Evolutionary conservation across 1,140 invertebrate genomes (phyloP).

Genomic region (Panulirus ornatus): DNA sequence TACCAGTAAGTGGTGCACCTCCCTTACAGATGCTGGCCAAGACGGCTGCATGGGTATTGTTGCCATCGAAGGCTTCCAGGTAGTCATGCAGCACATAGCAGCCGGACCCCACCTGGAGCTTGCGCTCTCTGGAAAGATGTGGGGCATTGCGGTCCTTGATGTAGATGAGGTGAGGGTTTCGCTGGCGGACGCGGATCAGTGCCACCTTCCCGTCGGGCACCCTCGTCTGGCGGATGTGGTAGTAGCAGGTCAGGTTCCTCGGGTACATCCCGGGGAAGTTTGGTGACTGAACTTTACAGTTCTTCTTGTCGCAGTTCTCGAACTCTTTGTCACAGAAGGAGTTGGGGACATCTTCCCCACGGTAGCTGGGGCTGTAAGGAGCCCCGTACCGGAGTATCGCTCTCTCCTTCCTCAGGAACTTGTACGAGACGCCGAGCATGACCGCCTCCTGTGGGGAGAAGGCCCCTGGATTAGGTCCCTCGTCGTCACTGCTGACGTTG

Average conservation of each 20-base stretch:
- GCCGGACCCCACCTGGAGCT: conserved; percentile 85
- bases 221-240: conserved; percentile 85
- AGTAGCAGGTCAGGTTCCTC: conserved; percentile 90
- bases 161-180: conserved; percentile 74
- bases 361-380: conserved; percentile 81
- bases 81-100: conserved; percentile 93
- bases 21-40: conserved; percentile 93
- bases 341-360: conserved; percentile 90
- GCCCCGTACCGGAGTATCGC: conserved; percentile 86
- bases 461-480: conserved; percentile 67
- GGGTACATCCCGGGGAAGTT: conserved; percentile 93
- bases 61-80: conserved; percentile 93
- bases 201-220: conserved; percentile 79
- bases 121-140: conserved; percentile 65
- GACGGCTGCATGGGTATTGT: conserved; percentile 91
- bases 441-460: conserved; percentile 67
- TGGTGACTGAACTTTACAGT: conserved; percentile 90
- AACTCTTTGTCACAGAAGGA: conserved; percentile 93
- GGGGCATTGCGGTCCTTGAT: conserved; percentile 75
- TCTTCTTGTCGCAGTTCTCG: conserved; percentile 92
- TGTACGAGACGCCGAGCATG: conserved; percentile 87
- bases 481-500: conserved; percentile 82
- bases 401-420: conserved; percentile 86
- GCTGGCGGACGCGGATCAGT: conserved; percentile 72
- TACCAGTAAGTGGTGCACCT: conserved; percentile 89